A percentile compares a stretch with the other conserved stretches of the same genome.
Evolutionary conservation across 2,797 vertebrate species (phyloP).

Genomic region (Schizopygopsis malacanthus): DNA sequence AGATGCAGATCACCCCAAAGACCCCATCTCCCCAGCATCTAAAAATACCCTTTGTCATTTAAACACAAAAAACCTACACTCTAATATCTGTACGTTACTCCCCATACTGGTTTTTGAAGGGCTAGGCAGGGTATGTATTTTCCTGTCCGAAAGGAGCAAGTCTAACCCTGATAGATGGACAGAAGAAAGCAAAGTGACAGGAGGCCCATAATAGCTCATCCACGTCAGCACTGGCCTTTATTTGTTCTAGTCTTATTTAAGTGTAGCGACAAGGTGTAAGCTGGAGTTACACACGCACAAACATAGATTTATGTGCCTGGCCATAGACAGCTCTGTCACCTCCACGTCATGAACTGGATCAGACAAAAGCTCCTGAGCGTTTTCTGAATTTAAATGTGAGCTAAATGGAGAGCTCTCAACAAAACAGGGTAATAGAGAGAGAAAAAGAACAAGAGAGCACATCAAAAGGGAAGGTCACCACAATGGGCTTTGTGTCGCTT

Average conservation of each 20-base stretch:
- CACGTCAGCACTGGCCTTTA: slow-evolving; percentile 82
- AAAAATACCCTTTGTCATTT: slow-evolving; percentile 59
- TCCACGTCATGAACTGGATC: slow-evolving; percentile 71
- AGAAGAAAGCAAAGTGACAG: slow-evolving; percentile 79
- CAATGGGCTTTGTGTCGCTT: slow-evolving; percentile 21
- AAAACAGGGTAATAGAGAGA: slow-evolving; percentile 57
- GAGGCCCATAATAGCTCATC: slow-evolving; percentile 81
- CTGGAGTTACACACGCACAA: slow-evolving; percentile 69
- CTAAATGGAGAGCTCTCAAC: slow-evolving; percentile 66
- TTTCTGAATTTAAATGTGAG: slow-evolving; percentile 71
- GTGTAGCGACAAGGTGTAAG: slow-evolving; percentile 81
- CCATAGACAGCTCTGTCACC: slow-evolving; percentile 67
- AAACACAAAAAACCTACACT: slow-evolving; percentile 75
- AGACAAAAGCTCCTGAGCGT: slow-evolving; percentile 60
- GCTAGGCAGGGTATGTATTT: slow-evolving; percentile 66
- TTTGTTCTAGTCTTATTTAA: slow-evolving; percentile 84
- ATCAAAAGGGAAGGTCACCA: slow-evolving; percentile 44
- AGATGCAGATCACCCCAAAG: slow-evolving; percentile 40
- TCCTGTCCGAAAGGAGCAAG: slow-evolving; percentile 19
- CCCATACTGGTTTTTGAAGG: slow-evolving; percentile 74
- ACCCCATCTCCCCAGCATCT: slow-evolving; percentile 56
- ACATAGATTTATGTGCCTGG: not conserved
- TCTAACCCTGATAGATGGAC: slow-evolving; percentile 44
- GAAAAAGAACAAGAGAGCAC: slow-evolving; percentile 38
- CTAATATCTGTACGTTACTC: slow-evolving; percentile 80